These are phyloP conservation scores for Etheostoma nigrum DNA, from an alignment of 2,797 vertebrate species.

Conservation along the genomic window DNA sequence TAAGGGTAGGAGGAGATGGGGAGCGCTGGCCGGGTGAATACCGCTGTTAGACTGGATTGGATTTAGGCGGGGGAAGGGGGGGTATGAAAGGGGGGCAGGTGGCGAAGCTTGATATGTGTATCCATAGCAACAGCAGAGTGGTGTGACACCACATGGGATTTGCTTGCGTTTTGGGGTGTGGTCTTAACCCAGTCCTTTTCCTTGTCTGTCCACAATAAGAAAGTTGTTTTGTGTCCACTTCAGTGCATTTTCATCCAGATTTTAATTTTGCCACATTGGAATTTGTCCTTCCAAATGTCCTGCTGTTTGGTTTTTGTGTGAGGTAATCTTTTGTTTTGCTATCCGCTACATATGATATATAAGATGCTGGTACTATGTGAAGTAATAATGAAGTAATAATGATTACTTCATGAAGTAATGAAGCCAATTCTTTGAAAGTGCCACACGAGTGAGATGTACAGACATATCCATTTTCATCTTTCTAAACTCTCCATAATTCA, in stretches of 20 bases:
- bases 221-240: slow-evolving; percentile 43
- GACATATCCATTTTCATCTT: slow-evolving; percentile 32
- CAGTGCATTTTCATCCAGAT: not conserved
- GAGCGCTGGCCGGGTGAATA: slow-evolving; percentile 53
- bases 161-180: slow-evolving; percentile 69
- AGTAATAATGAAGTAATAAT: not conserved
- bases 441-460: not conserved
- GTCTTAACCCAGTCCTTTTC: slow-evolving; percentile 41
- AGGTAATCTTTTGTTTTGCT: slow-evolving; percentile 11
- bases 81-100: slow-evolving; percentile 73
- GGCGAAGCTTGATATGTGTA: slow-evolving; percentile 83
- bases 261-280: not conserved
- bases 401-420: no score
- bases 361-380: not conserved
- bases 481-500: slow-evolving; percentile 33
- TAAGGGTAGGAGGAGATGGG: slow-evolving; percentile 56
- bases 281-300: not conserved
- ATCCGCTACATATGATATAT: not conserved
- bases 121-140: slow-evolving; percentile 77
- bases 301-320: not conserved
- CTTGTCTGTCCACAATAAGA: slow-evolving; percentile 12
- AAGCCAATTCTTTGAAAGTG: not conserved
- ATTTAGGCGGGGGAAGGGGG: slow-evolving; percentile 44
- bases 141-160: slow-evolving; percentile 75
- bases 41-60: slow-evolving; percentile 67